Conservation (phyloP, 1,140 invertebrate genomes). For the Anoplophora glabripennis region DNA sequence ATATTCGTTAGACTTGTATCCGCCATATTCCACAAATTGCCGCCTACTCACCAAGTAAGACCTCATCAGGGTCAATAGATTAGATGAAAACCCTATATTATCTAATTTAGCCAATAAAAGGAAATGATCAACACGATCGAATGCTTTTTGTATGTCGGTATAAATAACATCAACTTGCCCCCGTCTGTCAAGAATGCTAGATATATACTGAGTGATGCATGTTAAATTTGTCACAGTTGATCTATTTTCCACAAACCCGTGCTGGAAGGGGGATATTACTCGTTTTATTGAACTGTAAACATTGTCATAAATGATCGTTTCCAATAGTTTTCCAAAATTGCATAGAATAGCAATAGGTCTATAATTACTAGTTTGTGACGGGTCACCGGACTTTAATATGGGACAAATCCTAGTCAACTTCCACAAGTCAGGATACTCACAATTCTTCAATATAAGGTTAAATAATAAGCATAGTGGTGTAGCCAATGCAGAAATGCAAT, state of each 20-base stretch:
- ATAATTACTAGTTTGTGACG: slow-evolving; percentile 11
- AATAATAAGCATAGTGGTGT: slow-evolving; percentile 14
- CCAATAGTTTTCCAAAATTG: slow-evolving; percentile 17
- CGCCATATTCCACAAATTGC: no score
- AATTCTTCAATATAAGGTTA: slow-evolving; percentile 11
- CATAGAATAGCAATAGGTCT: slow-evolving; percentile 14
- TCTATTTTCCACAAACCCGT: slow-evolving; percentile 11
- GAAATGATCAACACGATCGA: no score
- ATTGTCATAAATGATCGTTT: slow-evolving; percentile 10
- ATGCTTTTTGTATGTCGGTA: no score
- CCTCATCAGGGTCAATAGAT: no score
- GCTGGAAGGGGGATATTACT: slow-evolving; percentile 1
- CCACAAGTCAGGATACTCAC: slow-evolving; percentile 13
- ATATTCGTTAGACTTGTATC: no score
- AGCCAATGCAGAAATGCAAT: slow-evolving; percentile 8
- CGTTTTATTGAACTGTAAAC: slow-evolving; percentile 5
- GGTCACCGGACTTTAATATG: slow-evolving; percentile 12
- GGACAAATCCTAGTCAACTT: slow-evolving; percentile 14
- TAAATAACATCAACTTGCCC: no score
- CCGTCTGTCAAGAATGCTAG: slow-evolving; percentile 1
- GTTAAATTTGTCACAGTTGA: slow-evolving; percentile 8
- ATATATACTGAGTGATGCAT: slow-evolving; percentile 2
- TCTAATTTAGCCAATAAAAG: no score
- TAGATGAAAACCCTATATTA: no score
- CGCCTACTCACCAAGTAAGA: no score